Evolutionary conservation across 92 coral and sea anemone species (phyloP).

Genomic region (Umimayanthus chanpuru): DNA sequence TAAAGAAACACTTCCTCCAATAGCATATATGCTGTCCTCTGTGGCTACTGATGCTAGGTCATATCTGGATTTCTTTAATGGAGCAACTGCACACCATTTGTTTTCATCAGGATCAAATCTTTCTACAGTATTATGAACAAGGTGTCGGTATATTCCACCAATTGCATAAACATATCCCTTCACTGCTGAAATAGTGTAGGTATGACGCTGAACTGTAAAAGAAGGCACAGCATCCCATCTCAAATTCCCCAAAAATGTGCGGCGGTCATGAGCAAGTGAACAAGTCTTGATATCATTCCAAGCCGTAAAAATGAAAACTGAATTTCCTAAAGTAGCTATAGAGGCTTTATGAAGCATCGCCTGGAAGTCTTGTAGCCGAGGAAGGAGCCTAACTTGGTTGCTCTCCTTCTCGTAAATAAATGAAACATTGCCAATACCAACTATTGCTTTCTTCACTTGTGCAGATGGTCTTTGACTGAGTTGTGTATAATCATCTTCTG

Average conservation of each 20-base stretch:
- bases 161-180: conserved; percentile 25
- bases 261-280: neutral
- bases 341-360: too few relatives aligned
- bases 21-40: conserved; percentile 24
- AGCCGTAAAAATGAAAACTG: neutral
- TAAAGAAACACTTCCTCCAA: conserved; percentile 5
- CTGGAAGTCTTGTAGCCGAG: neutral
- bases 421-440: conserved; percentile 52
- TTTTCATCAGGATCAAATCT: conserved; percentile 16
- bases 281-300: neutral
- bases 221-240: neutral
- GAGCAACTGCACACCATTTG: conserved; percentile 8
- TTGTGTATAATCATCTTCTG: neutral
- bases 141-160: conserved; percentile 35
- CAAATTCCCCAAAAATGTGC: neutral
- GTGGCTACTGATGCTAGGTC: conserved; percentile 7
- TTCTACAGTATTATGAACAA: conserved; percentile 1
- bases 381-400: neutral
- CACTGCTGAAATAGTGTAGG: neutral
- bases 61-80: conserved; percentile 35
- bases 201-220: neutral
- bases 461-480: conserved; percentile 60
- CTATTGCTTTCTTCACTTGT: conserved; percentile 53
- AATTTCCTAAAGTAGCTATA: neutral
- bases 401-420: conserved; percentile 33